Evolutionary conservation across 2,113 vertebrate genomes (phyloP).

Genomic region (Falco punctatus): DNA sequence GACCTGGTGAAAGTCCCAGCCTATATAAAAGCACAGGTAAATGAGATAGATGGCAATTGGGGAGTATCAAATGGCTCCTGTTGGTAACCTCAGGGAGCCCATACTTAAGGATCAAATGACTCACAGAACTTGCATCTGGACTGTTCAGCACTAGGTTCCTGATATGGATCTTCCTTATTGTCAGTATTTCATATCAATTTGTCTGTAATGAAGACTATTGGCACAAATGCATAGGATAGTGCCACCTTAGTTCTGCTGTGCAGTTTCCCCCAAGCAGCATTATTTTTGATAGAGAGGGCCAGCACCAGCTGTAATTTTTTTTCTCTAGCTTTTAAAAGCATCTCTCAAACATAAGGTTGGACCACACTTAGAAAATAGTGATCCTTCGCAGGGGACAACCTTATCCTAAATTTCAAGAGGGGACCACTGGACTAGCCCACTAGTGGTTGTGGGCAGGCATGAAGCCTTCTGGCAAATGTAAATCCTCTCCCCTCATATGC

Average conservation of each 20-base stretch:
- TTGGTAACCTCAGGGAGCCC: not conserved
- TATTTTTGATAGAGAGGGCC: not conserved
- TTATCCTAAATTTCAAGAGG: not conserved
- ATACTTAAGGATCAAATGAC: not conserved
- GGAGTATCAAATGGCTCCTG: not conserved
- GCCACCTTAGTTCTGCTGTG: not conserved
- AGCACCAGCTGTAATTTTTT: not conserved
- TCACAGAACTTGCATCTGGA: not conserved
- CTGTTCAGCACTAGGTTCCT: not conserved
- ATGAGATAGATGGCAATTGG: not conserved
- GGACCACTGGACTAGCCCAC: not conserved
- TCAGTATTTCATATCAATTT: not conserved
- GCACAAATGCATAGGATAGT: not conserved
- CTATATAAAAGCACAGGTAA: not conserved
- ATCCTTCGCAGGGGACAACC: not conserved
- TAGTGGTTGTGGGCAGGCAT: not conserved
- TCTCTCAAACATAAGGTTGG: not conserved
- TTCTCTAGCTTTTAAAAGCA: not conserved
- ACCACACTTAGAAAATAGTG: not conserved
- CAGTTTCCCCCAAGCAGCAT: not conserved
- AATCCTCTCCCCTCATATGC: not conserved
- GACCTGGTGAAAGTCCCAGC: not conserved
- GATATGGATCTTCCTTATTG: not conserved
- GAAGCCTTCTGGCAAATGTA: not conserved
- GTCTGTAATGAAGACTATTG: not conserved